Percentiles rank a stretch among this genome's conserved stretches.
Evolutionary conservation across 2,797 vertebrate genomes (phyloP).

Genomic region (Hydrocynus forskahlii): DNA sequence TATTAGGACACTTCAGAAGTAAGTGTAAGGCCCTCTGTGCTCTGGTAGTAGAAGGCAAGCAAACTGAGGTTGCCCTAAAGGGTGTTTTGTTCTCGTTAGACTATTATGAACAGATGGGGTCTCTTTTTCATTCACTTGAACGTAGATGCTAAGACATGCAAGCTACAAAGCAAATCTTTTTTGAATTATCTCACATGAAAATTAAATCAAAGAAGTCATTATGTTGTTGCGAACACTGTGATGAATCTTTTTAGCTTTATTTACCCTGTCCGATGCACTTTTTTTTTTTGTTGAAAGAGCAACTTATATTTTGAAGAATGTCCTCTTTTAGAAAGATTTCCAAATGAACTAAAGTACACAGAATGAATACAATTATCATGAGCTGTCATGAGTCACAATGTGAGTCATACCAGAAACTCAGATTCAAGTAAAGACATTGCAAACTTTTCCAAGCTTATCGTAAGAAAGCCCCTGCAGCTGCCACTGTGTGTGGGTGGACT

Average conservation of each 20-base stretch:
- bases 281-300: conserved; percentile 45
- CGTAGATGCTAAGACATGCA: conserved; percentile 63
- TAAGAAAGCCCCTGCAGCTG: conserved; percentile 76
- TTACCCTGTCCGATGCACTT: conserved; percentile 41
- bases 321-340: conserved; percentile 29
- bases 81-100: conserved; percentile 72
- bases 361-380: conserved; percentile 20
- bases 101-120: conserved; percentile 77
- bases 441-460: conserved; percentile 18
- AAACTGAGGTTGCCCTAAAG: conserved; percentile 68
- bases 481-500: conserved; percentile 80
- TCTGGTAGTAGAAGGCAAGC: conserved; percentile 65
- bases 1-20: conserved; percentile 68
- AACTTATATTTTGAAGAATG: conserved; percentile 47
- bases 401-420: conserved; percentile 35
- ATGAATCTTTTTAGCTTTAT: conserved; percentile 65
- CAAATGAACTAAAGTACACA: conserved; percentile 25
- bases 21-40: conserved; percentile 65
- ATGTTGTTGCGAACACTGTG: conserved; percentile 55
- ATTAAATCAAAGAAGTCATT: conserved; percentile 63
- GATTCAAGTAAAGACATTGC: conserved; percentile 21
- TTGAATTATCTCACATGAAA: conserved; percentile 65
- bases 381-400: conserved; percentile 35
- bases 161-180: conserved; percentile 66
- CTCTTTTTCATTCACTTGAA: conserved; percentile 71